phyloP scores from a whole-genome alignment of 2,888 invertebrate species.

The Chelonus formosanus region DNA sequence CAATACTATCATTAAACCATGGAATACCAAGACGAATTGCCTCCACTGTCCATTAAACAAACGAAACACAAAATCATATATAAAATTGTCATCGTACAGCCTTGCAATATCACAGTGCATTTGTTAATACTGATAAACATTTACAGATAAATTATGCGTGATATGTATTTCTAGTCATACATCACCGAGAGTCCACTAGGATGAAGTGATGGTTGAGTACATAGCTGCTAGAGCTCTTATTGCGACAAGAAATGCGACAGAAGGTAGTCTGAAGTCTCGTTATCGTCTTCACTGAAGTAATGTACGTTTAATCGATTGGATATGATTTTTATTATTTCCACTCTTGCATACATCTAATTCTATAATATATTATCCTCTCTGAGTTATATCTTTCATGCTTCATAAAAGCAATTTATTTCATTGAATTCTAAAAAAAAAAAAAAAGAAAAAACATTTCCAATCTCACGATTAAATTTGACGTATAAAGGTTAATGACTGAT shows the following conservation, averaged over 20 bases:
- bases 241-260: conserved; percentile 6
- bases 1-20: too few relatives aligned
- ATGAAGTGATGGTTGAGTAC: conserved; percentile 6
- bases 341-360: neutral
- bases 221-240: conserved; percentile 16
- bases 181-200: neutral
- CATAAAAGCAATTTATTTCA: neutral
- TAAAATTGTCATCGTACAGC: too few relatives aligned
- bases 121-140: too few relatives aligned
- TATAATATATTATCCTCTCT: neutral
- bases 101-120: too few relatives aligned
- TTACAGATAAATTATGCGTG: too few relatives aligned
- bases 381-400: neutral
- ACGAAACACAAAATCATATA: too few relatives aligned
- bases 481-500: conserved; percentile 39
- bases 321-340: conserved; percentile 27
- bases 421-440: too few relatives aligned
- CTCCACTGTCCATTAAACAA: too few relatives aligned
- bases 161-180: too few relatives aligned
- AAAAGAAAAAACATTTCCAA: neutral
- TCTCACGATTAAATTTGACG: neutral
- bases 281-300: conserved; percentile 34
- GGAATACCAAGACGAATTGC: too few relatives aligned
- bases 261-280: conserved; percentile 28
- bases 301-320: conserved; percentile 32